phyloP scores from a whole-genome alignment of 2,797 vertebrate genomes.

The Paguma larvata region DNA sequence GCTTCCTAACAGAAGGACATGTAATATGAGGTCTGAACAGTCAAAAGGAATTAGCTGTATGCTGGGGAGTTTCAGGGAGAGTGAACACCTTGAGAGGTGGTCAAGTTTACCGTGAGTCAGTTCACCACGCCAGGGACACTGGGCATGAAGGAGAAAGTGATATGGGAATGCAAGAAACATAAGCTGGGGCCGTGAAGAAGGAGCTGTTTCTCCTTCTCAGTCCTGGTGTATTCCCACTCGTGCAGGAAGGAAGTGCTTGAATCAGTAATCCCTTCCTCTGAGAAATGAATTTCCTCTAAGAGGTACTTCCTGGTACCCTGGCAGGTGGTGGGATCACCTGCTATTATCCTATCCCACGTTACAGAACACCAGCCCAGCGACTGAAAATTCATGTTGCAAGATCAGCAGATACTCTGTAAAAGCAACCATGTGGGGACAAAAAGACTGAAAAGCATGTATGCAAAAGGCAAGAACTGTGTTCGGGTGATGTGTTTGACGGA shows the following conservation, averaged over 20 bases:
- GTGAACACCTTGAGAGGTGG: background rate
- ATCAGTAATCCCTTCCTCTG: background rate
- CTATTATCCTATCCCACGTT: background rate
- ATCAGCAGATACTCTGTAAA: background rate
- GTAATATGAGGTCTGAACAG: background rate
- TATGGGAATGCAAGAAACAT: background rate
- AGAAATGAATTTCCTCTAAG: background rate
- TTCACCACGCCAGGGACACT: background rate
- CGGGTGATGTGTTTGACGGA: background rate
- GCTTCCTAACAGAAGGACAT: background rate
- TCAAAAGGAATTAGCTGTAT: background rate
- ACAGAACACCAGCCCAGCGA: background rate
- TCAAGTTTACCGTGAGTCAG: background rate
- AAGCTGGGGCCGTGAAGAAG: background rate
- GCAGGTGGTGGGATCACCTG: background rate
- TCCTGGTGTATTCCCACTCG: background rate
- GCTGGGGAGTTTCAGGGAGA: background rate
- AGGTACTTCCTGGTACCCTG: background rate
- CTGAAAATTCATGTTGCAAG: background rate
- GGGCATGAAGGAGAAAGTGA: background rate
- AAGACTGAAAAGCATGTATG: fast-evolving
- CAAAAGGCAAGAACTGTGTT: background rate
- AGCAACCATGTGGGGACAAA: background rate
- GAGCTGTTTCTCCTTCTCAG: background rate
- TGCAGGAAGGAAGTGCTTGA: background rate